A percentile compares a stretch with the other conserved stretches of the same genome.
These are phyloP conservation scores for Rhadinocentrus ornatus DNA, from an alignment of 2,797 vertebrate genomes.

Conservation along the genomic window DNA sequence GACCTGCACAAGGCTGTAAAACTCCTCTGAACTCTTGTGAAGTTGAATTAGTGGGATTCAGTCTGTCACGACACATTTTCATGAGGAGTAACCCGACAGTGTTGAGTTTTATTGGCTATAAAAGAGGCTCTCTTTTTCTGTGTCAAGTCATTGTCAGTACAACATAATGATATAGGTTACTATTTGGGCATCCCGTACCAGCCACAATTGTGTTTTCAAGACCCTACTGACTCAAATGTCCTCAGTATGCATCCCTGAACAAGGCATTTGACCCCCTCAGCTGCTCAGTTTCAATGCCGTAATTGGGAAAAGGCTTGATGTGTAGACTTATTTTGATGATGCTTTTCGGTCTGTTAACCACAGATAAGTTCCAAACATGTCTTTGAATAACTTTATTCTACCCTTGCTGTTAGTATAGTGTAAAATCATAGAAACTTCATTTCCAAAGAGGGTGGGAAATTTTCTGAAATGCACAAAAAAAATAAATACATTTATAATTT, in stretches of 20 bases:
- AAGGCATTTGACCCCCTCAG: slow-evolving; percentile 28
- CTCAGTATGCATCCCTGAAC: slow-evolving; percentile 21
- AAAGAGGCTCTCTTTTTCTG: slow-evolving; percentile 29
- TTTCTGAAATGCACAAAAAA: background rate
- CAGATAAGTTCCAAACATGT: slow-evolving; percentile 2
- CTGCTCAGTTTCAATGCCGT: slow-evolving; percentile 21
- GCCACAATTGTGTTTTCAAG: slow-evolving; percentile 21
- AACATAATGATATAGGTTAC: slow-evolving; percentile 15
- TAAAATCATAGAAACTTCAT: background rate
- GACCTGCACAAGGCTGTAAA: slow-evolving; percentile 48
- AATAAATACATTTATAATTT: background rate
- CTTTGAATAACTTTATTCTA: background rate
- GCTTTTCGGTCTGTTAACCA: slow-evolving; percentile 16
- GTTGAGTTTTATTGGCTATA: slow-evolving; percentile 18
- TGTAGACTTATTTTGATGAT: slow-evolving; percentile 27
- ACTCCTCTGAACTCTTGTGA: slow-evolving; percentile 57
- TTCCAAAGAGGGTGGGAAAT: background rate
- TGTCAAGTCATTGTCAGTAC: slow-evolving; percentile 27
- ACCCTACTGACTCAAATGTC: slow-evolving; percentile 31
- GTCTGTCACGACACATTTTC: slow-evolving; percentile 50
- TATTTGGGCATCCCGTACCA: slow-evolving; percentile 5
- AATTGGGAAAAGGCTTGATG: slow-evolving; percentile 27
- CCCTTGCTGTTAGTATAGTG: background rate
- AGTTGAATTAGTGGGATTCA: slow-evolving; percentile 61
- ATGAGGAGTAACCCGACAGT: slow-evolving; percentile 46